Conservation (phyloP, 2,113 vertebrate genomes). For the Oncorhynchus nerka region DNA sequence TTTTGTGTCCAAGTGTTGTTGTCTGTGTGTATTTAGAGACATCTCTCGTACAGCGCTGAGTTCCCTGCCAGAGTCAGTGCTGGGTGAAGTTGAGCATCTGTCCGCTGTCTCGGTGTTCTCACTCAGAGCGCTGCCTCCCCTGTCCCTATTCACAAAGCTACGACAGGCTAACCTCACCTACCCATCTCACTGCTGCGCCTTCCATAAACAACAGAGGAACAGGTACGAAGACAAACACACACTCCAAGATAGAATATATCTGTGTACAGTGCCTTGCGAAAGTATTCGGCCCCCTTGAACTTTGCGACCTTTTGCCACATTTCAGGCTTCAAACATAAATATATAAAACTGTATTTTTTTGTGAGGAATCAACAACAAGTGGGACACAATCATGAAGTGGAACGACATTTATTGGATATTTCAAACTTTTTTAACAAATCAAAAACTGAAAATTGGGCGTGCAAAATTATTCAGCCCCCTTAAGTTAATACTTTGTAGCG, state of each 20-base stretch:
- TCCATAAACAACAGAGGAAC: constrained; percentile 79
- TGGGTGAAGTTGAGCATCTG: constrained; percentile 81
- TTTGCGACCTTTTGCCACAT: too few species aligned
- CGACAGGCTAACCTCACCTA: constrained; percentile 88
- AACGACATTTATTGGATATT: too few species aligned
- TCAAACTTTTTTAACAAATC: too few species aligned
- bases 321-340: too few species aligned
- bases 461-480: too few species aligned
- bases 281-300: too few species aligned
- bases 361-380: too few species aligned
- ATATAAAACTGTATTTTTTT: too few species aligned
- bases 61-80: constrained; percentile 81
- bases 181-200: constrained; percentile 93
- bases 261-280: too few species aligned
- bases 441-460: too few species aligned
- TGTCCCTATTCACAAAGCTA: constrained; percentile 80
- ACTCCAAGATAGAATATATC: not conserved
- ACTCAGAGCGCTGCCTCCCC: constrained; percentile 85
- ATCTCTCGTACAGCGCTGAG: constrained; percentile 86
- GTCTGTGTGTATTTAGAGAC: constrained; percentile 74
- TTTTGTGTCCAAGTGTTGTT: constrained; percentile 5
- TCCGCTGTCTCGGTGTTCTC: constrained; percentile 78
- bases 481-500: too few species aligned
- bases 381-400: too few species aligned
- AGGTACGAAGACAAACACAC: constrained; percentile 23